These are phyloP conservation scores for Myopa testacea DNA, from an alignment of 2,888 invertebrate species.

Conservation along the genomic window DNA sequence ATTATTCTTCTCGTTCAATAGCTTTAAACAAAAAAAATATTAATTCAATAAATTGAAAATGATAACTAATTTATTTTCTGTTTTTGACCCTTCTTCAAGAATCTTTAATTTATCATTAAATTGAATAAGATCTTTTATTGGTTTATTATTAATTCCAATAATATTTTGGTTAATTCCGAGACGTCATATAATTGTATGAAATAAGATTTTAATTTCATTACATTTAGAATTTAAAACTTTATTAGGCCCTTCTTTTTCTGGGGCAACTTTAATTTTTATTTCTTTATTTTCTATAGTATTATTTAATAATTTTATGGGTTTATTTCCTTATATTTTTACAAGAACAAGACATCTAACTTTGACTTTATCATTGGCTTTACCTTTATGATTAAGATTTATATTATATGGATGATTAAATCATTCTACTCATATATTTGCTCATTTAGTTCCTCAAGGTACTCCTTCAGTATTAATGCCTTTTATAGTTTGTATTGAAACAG, in stretches of 20 bases:
- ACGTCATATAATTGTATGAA: constrained; percentile 63
- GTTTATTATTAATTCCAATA: constrained; percentile 67
- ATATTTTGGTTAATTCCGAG: constrained; percentile 71
- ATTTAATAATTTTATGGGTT: too few species aligned
- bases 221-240: constrained; percentile 63
- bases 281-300: too few species aligned
- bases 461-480: constrained; percentile 76
- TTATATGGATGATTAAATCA: constrained; percentile 61
- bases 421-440: constrained; percentile 75
- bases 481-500: constrained; percentile 71
- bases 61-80: too few species aligned
- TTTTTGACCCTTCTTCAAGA: too few species aligned
- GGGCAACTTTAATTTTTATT: constrained; percentile 73
- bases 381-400: constrained; percentile 76
- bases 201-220: constrained; percentile 49
- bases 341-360: constrained; percentile 68
- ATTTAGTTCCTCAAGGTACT: constrained; percentile 77
- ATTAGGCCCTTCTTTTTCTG: constrained; percentile 69
- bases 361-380: constrained; percentile 73
- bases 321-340: constrained; percentile 33
- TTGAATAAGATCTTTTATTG: constrained; percentile 72
- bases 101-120: constrained; percentile 58
- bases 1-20: constrained; percentile 58
- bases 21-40: constrained; percentile 50
- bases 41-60: too few species aligned